Base-by-base conservation (phyloP, 2,888 invertebrate species). In the Pollenia amentaria region DNA sequence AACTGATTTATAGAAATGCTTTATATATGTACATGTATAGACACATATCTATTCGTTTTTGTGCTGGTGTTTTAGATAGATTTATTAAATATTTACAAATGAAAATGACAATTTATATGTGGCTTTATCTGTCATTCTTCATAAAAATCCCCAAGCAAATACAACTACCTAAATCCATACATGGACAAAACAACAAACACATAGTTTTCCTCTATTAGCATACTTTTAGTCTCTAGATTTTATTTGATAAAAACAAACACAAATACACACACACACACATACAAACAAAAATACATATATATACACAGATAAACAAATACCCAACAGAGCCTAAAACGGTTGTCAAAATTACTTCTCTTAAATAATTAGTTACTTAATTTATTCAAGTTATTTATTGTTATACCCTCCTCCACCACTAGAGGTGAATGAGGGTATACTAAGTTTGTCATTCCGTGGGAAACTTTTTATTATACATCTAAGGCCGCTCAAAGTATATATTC, bases 81-180 rank as follows among this genome's bases (percentile, higher is more conserved):
- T 53, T 70, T 18, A 55, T 70, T 44, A 70, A 53, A 70, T 83
- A 77, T 77, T 77, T 57, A 21, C 48, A 72, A 81, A 70, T 72
- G 64, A 65, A 72, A 83, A 77, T 64, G 64, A 65, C 55, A 83
- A 78, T 72, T 83, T 57, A 12, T 65, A 18, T 83, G 81, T 67
- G 83, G 77, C 29, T 83, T 83, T 65, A 77, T 29, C 64, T 72
- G 72, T 77, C 77, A 77, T 6, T 77, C 21, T 64, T 77, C 55
- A 65, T 77, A 77, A 55, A 77, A 21, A 55, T 67, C 67, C 7
- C 40, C 3, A 72, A 65, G 40, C 14, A 75, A 73, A 75, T 18
- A 53, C 21, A 46, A 51, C 1, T 21, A 8, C 38, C 29, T n/a
- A 16, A n/a, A 38, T 11, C 48, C 21, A 48, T 9, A n/a, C 29